Percentiles rank a stretch among this genome's conserved stretches.
These are phyloP conservation scores for Cosmia trapezina DNA, from an alignment of 2,888 invertebrate species.

Conservation along the genomic window DNA sequence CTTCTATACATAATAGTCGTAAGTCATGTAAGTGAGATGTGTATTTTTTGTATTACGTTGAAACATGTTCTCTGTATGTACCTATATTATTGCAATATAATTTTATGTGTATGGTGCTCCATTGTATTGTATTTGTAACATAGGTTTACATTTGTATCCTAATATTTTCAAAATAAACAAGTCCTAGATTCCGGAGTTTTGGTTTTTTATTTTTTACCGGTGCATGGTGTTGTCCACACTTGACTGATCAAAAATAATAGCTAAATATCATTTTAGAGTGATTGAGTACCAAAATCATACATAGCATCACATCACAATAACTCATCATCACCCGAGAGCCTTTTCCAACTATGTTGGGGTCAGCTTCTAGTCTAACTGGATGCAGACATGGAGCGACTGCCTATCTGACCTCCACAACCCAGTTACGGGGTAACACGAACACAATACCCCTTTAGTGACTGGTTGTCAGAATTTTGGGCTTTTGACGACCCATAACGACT, in stretches of 20 bases:
- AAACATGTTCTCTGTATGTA: constrained; percentile 67
- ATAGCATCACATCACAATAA: background rate
- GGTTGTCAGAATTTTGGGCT: too few relatives aligned
- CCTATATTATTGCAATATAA: constrained; percentile 80
- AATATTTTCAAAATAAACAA: constrained; percentile 87
- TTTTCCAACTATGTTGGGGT: too few relatives aligned
- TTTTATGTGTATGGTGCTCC: constrained; percentile 89
- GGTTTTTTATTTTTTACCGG: constrained; percentile 46
- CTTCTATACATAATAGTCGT: constrained; percentile 79
- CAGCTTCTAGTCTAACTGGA: too few relatives aligned
- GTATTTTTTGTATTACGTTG: constrained; percentile 77
- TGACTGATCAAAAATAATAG: background rate
- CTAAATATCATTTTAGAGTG: background rate
- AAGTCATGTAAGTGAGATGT: constrained; percentile 76
- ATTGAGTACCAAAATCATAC: background rate
- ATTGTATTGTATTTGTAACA: constrained; percentile 77
- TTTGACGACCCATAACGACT: too few relatives aligned
- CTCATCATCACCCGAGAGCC: too few relatives aligned
- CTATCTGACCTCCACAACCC: too few relatives aligned
- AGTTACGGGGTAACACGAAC: too few relatives aligned
- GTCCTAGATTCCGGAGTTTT: constrained; percentile 76
- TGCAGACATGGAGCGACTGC: too few relatives aligned
- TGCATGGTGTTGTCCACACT: background rate
- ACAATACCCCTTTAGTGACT: too few relatives aligned
- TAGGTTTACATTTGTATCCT: constrained; percentile 88